phyloP scores from a whole-genome alignment of 1,140 invertebrate genomes.

The Macrobrachium rosenbergii region DNA sequence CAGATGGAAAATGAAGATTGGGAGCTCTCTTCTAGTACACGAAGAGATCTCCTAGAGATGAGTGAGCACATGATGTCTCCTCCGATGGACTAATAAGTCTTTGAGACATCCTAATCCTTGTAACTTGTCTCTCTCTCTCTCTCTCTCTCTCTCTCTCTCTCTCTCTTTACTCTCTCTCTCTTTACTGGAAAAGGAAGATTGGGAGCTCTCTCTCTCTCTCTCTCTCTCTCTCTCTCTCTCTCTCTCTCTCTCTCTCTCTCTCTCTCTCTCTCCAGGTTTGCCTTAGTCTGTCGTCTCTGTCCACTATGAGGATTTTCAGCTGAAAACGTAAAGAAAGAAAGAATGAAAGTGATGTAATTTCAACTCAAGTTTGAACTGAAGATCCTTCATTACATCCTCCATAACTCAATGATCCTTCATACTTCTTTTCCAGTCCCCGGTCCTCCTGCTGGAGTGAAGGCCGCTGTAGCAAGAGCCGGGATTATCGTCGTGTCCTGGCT shows the following conservation, averaged over 20 bases:
- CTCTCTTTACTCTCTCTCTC: too few species aligned
- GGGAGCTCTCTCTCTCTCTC: neutral
- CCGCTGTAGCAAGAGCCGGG: constrained; percentile 84
- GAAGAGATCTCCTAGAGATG: too few species aligned
- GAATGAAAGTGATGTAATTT: too few species aligned
- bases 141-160: too few species aligned
- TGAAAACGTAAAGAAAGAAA: too few species aligned
- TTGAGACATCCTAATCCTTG: too few species aligned
- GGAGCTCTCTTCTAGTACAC: neutral
- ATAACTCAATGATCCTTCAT: too few species aligned
- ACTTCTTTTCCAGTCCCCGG: constrained; percentile 79
- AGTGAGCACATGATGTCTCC: too few species aligned
- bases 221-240: neutral
- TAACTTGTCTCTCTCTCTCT: too few species aligned
- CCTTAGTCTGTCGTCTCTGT: neutral
- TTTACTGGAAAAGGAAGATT: neutral
- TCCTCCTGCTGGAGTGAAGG: constrained; percentile 88
- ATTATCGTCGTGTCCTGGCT: constrained; percentile 91
- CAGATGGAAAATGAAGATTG: neutral
- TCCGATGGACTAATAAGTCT: too few species aligned
- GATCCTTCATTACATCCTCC: neutral
- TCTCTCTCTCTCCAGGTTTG: neutral
- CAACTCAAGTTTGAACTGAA: neutral
- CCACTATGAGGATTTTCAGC: neutral
- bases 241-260: neutral